A percentile compares a stretch with the other conserved stretches of the same genome.
phyloP scores from a whole-genome alignment of 2,113 vertebrate genomes.

The Albula goreensis region DNA sequence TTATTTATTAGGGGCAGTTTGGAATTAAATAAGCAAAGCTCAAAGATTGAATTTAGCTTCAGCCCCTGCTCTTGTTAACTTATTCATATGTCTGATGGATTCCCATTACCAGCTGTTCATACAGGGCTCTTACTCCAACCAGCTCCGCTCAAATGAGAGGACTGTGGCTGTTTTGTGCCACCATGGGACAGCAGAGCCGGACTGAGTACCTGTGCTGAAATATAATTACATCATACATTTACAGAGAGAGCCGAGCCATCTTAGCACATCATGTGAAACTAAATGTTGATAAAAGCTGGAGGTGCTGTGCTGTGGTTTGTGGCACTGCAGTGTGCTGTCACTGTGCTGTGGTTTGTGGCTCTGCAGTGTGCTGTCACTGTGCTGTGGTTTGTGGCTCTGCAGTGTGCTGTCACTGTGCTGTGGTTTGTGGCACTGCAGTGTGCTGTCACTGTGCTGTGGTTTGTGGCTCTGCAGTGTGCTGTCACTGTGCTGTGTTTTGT shows the following conservation, averaged over 20 bases:
- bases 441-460: too few species aligned
- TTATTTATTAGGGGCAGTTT: slow-evolving; percentile 90
- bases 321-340: too few species aligned
- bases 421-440: too few species aligned
- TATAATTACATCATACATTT: slow-evolving; percentile 84
- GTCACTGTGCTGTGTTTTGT: too few species aligned
- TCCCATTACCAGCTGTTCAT: slow-evolving; percentile 88
- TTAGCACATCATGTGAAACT: slow-evolving; percentile 74
- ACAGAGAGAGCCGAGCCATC: slow-evolving; percentile 69
- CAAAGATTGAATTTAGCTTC: slow-evolving; percentile 88
- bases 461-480: too few species aligned
- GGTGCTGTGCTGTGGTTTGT: too few species aligned
- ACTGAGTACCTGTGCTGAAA: slow-evolving; percentile 80
- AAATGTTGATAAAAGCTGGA: slow-evolving; percentile 61
- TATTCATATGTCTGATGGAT: slow-evolving; percentile 89
- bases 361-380: too few species aligned
- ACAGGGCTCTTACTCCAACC: slow-evolving; percentile 81
- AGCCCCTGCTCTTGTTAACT: slow-evolving; percentile 83
- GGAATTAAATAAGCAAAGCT: slow-evolving; percentile 87
- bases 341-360: too few species aligned
- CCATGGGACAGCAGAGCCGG: slow-evolving; percentile 85
- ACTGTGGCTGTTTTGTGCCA: slow-evolving; percentile 78
- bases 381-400: too few species aligned
- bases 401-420: too few species aligned
- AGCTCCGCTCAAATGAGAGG: slow-evolving; percentile 85